Conservation (phyloP, 2,888 invertebrate genomes). For the Acanthoscelides obtectus region DNA sequence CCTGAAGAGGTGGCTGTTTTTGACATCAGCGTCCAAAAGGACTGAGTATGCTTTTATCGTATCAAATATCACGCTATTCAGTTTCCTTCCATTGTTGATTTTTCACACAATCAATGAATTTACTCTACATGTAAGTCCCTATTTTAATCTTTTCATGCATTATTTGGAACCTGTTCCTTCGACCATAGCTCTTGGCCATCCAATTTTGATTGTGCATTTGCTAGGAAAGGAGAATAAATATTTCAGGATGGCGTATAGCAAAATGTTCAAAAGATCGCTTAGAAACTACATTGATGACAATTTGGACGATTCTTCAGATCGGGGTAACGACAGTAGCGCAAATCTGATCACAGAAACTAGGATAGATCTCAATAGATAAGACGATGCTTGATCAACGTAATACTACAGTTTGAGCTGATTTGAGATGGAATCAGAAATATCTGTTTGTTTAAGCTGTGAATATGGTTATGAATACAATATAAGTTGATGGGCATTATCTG, state of each 20-base stretch:
- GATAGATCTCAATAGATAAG: not conserved
- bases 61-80: constrained; percentile 15
- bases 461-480: no score
- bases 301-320: constrained; percentile 1
- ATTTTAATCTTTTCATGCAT: constrained; percentile 5
- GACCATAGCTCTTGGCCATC: constrained; percentile 11
- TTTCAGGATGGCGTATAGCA: constrained; percentile 1
- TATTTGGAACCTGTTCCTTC: constrained; percentile 11
- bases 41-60: constrained; percentile 12
- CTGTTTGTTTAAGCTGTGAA: no score
- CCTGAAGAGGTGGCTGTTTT: constrained; percentile 6
- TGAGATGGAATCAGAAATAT: no score
- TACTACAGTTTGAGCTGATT: no score
- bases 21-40: constrained; percentile 5
- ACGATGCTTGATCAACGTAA: no score
- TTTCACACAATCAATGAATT: constrained; percentile 5
- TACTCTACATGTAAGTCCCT: not conserved
- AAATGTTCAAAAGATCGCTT: not conserved
- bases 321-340: not conserved
- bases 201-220: constrained; percentile 1
- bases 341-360: not conserved
- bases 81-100: constrained; percentile 14
- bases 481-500: no score
- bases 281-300: constrained; percentile 1
- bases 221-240: constrained; percentile 4